Evolutionary conservation across 2,888 invertebrate genomes (phyloP).

Genomic region (Nomada ruficornis): DNA sequence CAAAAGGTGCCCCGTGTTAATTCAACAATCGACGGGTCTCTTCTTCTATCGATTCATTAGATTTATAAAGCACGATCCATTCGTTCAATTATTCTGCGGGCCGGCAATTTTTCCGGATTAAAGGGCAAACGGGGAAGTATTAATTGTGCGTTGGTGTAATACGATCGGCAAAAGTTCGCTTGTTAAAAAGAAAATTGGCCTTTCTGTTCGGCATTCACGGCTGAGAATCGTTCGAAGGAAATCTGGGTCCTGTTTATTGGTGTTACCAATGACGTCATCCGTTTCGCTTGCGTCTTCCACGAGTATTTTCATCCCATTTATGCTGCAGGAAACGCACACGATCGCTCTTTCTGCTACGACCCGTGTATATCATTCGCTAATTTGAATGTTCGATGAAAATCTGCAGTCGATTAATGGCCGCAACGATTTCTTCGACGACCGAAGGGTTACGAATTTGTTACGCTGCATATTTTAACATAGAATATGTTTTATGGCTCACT

Average conservation of each 20-base stretch:
- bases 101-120: not conserved
- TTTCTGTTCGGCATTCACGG: conserved; percentile 44
- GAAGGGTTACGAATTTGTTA: no score
- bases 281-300: conserved; percentile 57
- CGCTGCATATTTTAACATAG: no score
- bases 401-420: not conserved
- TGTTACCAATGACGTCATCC: conserved; percentile 72
- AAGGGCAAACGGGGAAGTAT: no score
- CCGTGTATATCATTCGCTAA: conserved; percentile 17
- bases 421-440: no score
- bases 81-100: not conserved
- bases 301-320: conserved; percentile 73
- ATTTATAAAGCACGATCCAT: not conserved
- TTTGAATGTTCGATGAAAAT: conserved; percentile 19
- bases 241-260: conserved; percentile 74
- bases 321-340: conserved; percentile 48
- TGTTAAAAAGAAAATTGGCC: conserved; percentile 40
- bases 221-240: conserved; percentile 61
- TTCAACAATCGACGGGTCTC: not conserved
- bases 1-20: conserved; percentile 1
- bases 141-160: not conserved
- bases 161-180: not conserved
- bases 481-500: no score
- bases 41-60: not conserved
- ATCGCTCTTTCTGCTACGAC: conserved; percentile 20